phyloP scores from a whole-genome alignment of 2,888 invertebrate species.

The Clepsis dumicolana region DNA sequence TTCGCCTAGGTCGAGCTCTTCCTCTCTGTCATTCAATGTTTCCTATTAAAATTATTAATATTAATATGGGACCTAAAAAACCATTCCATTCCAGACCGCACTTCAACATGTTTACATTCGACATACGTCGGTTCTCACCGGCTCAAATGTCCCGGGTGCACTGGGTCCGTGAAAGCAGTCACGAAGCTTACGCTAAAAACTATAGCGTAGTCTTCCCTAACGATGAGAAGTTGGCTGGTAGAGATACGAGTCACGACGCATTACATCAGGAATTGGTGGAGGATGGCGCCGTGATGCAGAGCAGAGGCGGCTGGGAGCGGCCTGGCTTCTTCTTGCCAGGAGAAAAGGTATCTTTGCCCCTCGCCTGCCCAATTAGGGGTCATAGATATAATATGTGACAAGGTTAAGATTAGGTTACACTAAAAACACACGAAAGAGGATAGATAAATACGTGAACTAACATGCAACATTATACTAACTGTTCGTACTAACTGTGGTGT shows the following conservation, averaged over 20 bases:
- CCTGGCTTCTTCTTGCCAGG: constrained; percentile 92
- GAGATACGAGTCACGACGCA: constrained; percentile 85
- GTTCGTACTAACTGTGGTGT: no score
- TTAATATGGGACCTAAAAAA: neutral
- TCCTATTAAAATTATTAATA: no score
- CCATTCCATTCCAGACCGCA: constrained; percentile 57
- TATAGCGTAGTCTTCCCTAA: constrained; percentile 92
- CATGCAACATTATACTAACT: no score
- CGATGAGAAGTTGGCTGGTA: constrained; percentile 93
- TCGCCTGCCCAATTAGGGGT: no score
- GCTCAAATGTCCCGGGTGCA: constrained; percentile 89
- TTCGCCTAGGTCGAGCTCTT: no score
- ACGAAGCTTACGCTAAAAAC: constrained; percentile 96
- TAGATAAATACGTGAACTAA: no score
- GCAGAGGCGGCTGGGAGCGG: constrained; percentile 95
- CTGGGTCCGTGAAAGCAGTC: constrained; percentile 94
- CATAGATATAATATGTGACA: no score
- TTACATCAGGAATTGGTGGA: constrained; percentile 88
- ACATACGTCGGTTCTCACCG: constrained; percentile 93
- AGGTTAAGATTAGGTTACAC: no score
- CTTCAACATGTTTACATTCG: constrained; percentile 94
- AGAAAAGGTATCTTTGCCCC: constrained; percentile 60
- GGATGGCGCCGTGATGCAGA: constrained; percentile 95
- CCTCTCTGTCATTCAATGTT: no score
- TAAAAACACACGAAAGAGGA: no score